Conservation (phyloP, 2,888 invertebrate genomes). For the Ectemnius lituratus region DNA sequence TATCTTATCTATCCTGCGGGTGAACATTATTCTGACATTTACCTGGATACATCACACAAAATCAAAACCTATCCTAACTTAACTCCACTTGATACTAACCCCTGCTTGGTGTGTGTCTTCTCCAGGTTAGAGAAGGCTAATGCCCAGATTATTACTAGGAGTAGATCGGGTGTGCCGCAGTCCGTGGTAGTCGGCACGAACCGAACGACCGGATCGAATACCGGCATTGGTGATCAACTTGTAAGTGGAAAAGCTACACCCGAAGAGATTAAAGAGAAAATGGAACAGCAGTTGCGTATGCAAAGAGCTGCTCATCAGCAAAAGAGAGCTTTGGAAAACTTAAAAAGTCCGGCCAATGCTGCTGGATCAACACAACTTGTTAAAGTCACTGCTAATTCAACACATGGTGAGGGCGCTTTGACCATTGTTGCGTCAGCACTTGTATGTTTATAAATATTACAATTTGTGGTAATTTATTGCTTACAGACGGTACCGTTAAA, state of each 20-base stretch:
- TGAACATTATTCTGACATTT: conserved; percentile 5
- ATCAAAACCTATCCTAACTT: conserved; percentile 63
- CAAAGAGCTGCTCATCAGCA: conserved; percentile 94
- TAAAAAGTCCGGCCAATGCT: conserved; percentile 71
- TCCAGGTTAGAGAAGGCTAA: conserved; percentile 85
- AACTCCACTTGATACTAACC: conserved; percentile 73
- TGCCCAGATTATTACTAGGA: conserved; percentile 88
- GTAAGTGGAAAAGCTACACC: conserved; percentile 82
- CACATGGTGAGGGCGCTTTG: conserved; percentile 79
- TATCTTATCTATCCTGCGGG: not conserved
- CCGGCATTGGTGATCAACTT: conserved; percentile 67
- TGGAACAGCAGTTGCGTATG: conserved; percentile 93
- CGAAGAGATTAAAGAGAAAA: conserved; percentile 91
- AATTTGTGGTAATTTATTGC: conserved; percentile 17
- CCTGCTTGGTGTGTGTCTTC: conserved; percentile 74
- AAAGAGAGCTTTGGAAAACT: conserved; percentile 85
- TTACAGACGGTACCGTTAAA: conserved; percentile 82
- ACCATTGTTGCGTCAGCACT: not conserved
- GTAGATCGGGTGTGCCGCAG: conserved; percentile 85
- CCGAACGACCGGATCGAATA: conserved; percentile 63
- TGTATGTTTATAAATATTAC: not conserved
- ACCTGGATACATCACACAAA: conserved; percentile 43
- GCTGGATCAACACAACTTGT: conserved; percentile 78
- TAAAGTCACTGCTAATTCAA: conserved; percentile 79
- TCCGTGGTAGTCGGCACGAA: conserved; percentile 79